Evolutionary conservation across 1,140 invertebrate genomes (phyloP).

Genomic region (Cydia strobilella): DNA sequence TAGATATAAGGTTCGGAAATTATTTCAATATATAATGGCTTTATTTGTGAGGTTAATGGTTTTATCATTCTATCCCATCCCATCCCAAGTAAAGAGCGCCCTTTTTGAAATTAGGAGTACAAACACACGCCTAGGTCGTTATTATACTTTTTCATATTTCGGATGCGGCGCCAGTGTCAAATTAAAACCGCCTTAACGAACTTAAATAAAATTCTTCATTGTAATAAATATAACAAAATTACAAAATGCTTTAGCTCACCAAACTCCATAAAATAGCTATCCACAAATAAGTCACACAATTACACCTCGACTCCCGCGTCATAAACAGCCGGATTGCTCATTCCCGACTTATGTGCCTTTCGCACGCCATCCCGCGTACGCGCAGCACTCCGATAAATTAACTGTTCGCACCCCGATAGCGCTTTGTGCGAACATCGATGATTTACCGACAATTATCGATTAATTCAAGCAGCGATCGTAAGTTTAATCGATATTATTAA

Average conservation of each 20-base stretch:
- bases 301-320: conserved; percentile 49
- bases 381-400: conserved; percentile 68
- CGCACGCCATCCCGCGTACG: conserved; percentile 64
- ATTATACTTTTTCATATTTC: too few species aligned
- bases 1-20: too few species aligned
- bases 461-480: conserved; percentile 78
- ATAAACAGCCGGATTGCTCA: conserved; percentile 65
- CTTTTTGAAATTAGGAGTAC: too few species aligned
- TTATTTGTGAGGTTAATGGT: too few species aligned
- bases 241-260: neutral
- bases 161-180: too few species aligned
- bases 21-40: too few species aligned
- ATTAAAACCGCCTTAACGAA: neutral
- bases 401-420: conserved; percentile 71
- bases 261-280: conserved; percentile 4
- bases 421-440: conserved; percentile 74
- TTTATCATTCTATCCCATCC: too few species aligned
- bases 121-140: too few species aligned
- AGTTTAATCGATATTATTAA: conserved; percentile 71
- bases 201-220: neutral
- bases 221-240: neutral
- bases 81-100: too few species aligned
- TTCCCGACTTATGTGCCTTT: conserved; percentile 64
- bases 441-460: conserved; percentile 79
- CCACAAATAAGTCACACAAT: conserved; percentile 53